Base-by-base conservation (phyloP, 2,113 vertebrate genomes). In the Hippopotamus amphibius region DNA sequence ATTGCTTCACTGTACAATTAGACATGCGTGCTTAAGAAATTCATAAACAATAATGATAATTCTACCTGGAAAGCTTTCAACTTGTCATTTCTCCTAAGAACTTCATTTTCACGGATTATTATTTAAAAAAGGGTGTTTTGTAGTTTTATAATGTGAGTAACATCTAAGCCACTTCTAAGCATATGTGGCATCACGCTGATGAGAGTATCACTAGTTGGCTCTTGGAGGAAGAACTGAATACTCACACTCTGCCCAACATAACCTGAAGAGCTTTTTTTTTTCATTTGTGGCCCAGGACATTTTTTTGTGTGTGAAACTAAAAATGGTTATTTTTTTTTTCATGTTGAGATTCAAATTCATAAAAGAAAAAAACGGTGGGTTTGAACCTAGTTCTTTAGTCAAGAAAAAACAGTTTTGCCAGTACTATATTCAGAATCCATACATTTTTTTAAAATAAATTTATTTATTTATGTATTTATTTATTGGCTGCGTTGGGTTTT, bases 271-370 rank as follows among this genome's bases (percentile, higher is more conserved):
- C 16, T 19, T 48, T 30, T 30, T 59, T 24, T 50, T 69, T 41
- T 48, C 41, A 46, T 46, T 66, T 79, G 41, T 5, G 53, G 30
- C 37, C 43, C 41, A 88, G 53, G 65, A 68, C 6, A 48, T 8
- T n/a, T n/a, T 79, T 59, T 48, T 1, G 16, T 37, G 37, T 37
- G 5, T 57, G 46, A 66, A 80, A 90, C 63, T 82, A 93, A 87
- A 63, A 65, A 63, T 43, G 2, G 5, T 69, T 85, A 14, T 48
- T 85, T 11, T 48, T 53, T 55, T n/a, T n/a, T 26, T 48, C 65
- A 92, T 55, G 10, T 79, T 90, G 71, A 95, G 37, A 77, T 85
- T 88, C 69, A 82, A 11, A 72, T 93, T 71, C 76, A 71, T 59
- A 74, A 87, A 77, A 88, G 61, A 46, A 87, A 72, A 93, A 90